Base-by-base conservation (phyloP, 1,140 invertebrate genomes). In the Nephila pilipes region DNA sequence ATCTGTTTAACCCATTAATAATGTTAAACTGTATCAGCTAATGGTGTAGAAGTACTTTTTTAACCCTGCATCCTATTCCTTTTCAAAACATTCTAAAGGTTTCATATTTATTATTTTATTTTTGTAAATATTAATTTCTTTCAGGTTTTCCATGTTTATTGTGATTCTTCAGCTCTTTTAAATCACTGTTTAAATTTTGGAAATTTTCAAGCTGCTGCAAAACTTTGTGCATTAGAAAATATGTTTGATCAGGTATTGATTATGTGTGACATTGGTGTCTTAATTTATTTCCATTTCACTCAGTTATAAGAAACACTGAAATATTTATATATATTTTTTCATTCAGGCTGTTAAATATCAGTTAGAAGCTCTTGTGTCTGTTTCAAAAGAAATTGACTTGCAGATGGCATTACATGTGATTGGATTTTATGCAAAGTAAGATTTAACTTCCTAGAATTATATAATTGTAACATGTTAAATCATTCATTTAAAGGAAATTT, bases 121-220 rank as follows among this genome's bases (percentile, higher is more conserved):
- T 5, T 3, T 25, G 1, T 65, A n/a, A 65, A 65, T 65, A 14
- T n/a, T 12, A 18, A 18, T 60, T n/a, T 16, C 16, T 81, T 83
- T n/a, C 54, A 93, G 93, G 46, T 85, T 29, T 94, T 94, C 75
- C 93, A 93, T 90, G 83, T 63, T 12, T 93, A 58, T 54, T 94
- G 81, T 81, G 93, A 94, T 80, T 93, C 75, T 55, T 65, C 90
- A 54, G 83, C 90, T 22, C 81, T 94, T 58, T 65, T 94, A 46
- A 94, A 93, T 46, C 94, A 94, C 32, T 94, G 94, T 60, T n/a
- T 94, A 10, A 89, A 87, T 25, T 92, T 94, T 29, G 90, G 81
- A 65, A 90, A 94, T 90, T 93, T 81, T 81, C 94, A 94, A 94
- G 93, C 93, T 18, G 94, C 94, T 22, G 94, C 94, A 32, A 94